phyloP scores from a whole-genome alignment of 92 coral and sea anemone species.

The Siderastrea siderea region DNA sequence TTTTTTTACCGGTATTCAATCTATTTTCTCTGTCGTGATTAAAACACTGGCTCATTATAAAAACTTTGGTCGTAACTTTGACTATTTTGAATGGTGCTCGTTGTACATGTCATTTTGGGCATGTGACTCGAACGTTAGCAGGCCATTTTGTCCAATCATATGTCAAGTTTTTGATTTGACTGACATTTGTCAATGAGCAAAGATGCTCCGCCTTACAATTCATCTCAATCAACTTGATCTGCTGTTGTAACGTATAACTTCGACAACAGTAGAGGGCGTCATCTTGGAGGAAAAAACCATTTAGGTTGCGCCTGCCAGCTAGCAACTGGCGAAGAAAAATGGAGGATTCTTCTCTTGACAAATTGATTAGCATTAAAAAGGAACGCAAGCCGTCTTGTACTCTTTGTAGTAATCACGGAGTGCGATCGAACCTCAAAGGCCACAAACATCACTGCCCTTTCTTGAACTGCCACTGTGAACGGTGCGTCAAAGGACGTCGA shows the following conservation, averaged over 20 bases:
- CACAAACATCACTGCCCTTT: constrained; percentile 78
- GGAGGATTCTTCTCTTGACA: constrained; percentile 29
- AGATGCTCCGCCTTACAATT: not conserved
- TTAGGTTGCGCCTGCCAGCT: not conserved
- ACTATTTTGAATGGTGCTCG: not conserved
- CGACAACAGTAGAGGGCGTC: constrained; percentile 1
- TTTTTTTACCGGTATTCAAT: too few species aligned
- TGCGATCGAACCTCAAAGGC: constrained; percentile 72
- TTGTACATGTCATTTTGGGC: not conserved
- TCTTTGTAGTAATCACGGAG: constrained; percentile 83
- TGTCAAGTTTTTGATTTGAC: constrained; percentile 16
- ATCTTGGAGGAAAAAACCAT: not conserved
- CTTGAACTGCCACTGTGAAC: constrained; percentile 71
- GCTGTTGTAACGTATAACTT: not conserved
- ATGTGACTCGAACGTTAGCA: not conserved
- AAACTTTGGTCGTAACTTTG: too few species aligned
- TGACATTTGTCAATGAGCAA: constrained; percentile 47
- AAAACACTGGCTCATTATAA: too few species aligned
- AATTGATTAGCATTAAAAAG: constrained; percentile 4
- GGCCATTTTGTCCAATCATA: constrained; percentile 33
- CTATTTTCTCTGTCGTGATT: too few species aligned
- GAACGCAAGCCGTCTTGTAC: constrained; percentile 75
- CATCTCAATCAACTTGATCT: not conserved
- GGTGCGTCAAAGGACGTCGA: constrained; percentile 72
- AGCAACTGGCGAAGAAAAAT: constrained; percentile 1